Conservation (phyloP, 2,797 vertebrate genomes). For the Pempheris klunzingeri region DNA sequence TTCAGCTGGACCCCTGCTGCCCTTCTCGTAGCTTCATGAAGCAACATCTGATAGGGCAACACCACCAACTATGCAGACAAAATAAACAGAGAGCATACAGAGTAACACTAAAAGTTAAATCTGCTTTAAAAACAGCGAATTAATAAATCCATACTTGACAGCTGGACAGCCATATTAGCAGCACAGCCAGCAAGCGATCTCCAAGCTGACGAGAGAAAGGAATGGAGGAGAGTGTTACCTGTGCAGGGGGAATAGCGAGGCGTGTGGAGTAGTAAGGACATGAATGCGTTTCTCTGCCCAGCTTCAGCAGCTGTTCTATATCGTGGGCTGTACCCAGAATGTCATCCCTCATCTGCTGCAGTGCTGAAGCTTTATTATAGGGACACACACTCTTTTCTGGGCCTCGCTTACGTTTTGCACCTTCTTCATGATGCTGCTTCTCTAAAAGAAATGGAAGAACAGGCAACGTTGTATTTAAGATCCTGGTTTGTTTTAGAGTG, state of each 20-base stretch:
- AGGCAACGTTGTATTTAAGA: neutral
- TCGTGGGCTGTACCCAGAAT: slow-evolving; percentile 91
- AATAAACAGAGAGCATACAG: slow-evolving; percentile 15
- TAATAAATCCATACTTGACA: too few relatives aligned
- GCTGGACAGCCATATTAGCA: neutral
- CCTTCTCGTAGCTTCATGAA: slow-evolving; percentile 92
- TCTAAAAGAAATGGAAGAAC: slow-evolving; percentile 65
- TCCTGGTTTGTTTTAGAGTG: neutral
- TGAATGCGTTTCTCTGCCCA: slow-evolving; percentile 87
- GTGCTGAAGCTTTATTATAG: slow-evolving; percentile 86
- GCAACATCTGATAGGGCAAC: slow-evolving; percentile 95
- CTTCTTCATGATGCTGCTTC: slow-evolving; percentile 66
- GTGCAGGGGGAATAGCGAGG: slow-evolving; percentile 90
- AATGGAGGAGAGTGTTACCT: slow-evolving; percentile 81
- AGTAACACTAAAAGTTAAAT: neutral
- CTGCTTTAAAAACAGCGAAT: neutral
- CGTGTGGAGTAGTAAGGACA: slow-evolving; percentile 95
- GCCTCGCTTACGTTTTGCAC: slow-evolving; percentile 84
- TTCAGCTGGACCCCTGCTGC: slow-evolving; percentile 94
- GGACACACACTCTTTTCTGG: slow-evolving; percentile 83
- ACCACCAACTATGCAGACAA: slow-evolving; percentile 90
- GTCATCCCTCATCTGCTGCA: slow-evolving; percentile 91
- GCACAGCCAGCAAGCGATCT: neutral
- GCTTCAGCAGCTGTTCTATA: slow-evolving; percentile 92
- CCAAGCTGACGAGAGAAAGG: neutral